Evolutionary conservation across 1,140 invertebrate species (phyloP).

Genomic region (Lordiphosa mommai): DNA sequence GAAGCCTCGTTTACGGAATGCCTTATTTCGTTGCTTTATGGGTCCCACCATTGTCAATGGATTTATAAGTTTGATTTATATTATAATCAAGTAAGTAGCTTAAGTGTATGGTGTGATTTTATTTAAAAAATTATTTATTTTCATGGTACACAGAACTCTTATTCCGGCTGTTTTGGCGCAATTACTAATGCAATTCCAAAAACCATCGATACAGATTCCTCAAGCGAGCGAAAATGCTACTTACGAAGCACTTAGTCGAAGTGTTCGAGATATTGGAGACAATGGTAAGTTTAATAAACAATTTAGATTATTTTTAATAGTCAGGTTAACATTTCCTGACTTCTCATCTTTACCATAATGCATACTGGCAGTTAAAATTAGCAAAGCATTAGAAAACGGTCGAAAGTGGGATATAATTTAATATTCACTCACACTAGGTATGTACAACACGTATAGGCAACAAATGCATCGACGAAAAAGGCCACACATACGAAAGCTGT

Average conservation of each 20-base stretch:
- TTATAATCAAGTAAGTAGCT: slow-evolving; percentile 79
- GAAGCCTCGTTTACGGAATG: slow-evolving; percentile 79
- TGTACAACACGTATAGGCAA: too few species aligned
- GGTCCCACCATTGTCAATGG: slow-evolving; percentile 79
- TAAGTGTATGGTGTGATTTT: background rate
- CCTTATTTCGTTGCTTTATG: slow-evolving; percentile 79
- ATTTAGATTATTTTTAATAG: too few species aligned
- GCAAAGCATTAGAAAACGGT: too few species aligned
- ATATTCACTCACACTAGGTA: too few species aligned
- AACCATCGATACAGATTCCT: background rate
- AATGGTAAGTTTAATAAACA: slow-evolving; percentile 5
- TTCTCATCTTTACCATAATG: too few species aligned
- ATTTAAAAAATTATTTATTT: background rate
- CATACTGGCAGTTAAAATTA: too few species aligned
- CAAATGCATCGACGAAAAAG: too few species aligned
- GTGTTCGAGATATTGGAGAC: slow-evolving; percentile 24
- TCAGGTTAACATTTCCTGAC: too few species aligned
- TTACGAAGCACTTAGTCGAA: slow-evolving; percentile 36
- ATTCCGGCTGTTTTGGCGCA: slow-evolving; percentile 80
- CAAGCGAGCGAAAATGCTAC: background rate
- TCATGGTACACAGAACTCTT: slow-evolving; percentile 63
- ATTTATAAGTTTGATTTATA: slow-evolving; percentile 77
- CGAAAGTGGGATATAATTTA: too few species aligned
- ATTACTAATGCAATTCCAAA: slow-evolving; percentile 76
- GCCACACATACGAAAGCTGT: too few species aligned